Evolutionary conservation across 2,888 invertebrate genomes (phyloP).

Genomic region (Drosophila algonquin): DNA sequence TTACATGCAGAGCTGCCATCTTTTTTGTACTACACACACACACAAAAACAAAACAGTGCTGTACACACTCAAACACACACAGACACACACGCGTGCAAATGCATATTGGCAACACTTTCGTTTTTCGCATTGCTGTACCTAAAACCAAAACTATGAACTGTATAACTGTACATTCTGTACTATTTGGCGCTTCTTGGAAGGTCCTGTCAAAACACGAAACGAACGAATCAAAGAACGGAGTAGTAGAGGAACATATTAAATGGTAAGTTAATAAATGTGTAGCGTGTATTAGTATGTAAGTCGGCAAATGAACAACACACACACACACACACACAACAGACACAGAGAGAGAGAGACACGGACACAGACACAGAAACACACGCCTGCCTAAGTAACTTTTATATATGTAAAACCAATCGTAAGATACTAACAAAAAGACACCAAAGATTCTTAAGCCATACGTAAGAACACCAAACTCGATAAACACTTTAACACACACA

Average conservation of each 20-base stretch:
- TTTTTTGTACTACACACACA: slow-evolving; percentile 59
- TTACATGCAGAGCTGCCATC: slow-evolving; percentile 72
- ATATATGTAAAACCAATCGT: slow-evolving; percentile 17
- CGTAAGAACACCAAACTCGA: slow-evolving; percentile 52
- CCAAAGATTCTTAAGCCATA: slow-evolving; percentile 57
- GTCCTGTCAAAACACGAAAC: slow-evolving; percentile 51
- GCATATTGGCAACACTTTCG: slow-evolving; percentile 65
- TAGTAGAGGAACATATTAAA: slow-evolving; percentile 62
- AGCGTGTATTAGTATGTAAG: slow-evolving; percentile 73
- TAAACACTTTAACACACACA: slow-evolving; percentile 18
- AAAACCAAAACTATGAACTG: slow-evolving; percentile 43
- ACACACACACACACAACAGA: slow-evolving; percentile 29
- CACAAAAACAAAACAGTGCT: slow-evolving; percentile 16
- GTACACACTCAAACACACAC: slow-evolving; percentile 1
- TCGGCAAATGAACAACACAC: slow-evolving; percentile 46
- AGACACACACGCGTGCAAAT: slow-evolving; percentile 40
- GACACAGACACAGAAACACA: slow-evolving; percentile 24
- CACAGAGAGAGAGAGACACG: neutral
- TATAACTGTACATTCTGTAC: slow-evolving; percentile 74
- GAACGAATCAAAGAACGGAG: slow-evolving; percentile 38
- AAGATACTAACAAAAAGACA: slow-evolving; percentile 26
- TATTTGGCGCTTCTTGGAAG: slow-evolving; percentile 72
- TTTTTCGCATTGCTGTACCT: slow-evolving; percentile 79
- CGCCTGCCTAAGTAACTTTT: slow-evolving; percentile 74
- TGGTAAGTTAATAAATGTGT: slow-evolving; percentile 75